phyloP scores from a whole-genome alignment of 2,888 invertebrate genomes.

The Drosophila ezoana region DNA sequence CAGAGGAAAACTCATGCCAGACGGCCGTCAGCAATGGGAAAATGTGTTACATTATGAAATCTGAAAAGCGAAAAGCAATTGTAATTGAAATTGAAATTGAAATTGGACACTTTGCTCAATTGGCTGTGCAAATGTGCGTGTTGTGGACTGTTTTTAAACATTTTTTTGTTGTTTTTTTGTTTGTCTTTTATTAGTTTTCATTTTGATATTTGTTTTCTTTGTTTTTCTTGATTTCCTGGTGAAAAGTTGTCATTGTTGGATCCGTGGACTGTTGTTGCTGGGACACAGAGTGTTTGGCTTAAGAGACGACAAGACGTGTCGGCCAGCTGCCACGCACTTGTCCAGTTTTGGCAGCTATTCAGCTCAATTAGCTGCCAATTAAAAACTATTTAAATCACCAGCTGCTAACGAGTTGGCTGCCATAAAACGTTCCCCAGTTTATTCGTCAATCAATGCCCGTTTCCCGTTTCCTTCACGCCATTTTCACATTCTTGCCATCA shows the following conservation, averaged over 20 bases:
- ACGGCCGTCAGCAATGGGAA: conserved; percentile 17
- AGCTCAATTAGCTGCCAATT: conserved; percentile 69
- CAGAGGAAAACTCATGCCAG: conserved; percentile 18
- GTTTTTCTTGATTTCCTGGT: conserved; percentile 63
- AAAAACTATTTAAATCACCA: conserved; percentile 59
- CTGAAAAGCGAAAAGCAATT: conserved; percentile 9
- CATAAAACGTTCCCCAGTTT: conserved; percentile 3
- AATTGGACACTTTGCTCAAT: conserved; percentile 43
- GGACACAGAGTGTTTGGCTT: background rate
- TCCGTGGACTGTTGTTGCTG: conserved; percentile 12
- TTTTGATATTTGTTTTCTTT: conserved; percentile 11
- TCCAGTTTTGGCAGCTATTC: conserved; percentile 46
- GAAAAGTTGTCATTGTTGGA: conserved; percentile 63
- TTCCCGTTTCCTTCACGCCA: conserved; percentile 39
- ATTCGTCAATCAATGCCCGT: conserved; percentile 7
- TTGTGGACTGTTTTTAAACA: background rate
- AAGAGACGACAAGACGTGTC: conserved; percentile 37
- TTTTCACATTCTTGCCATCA: conserved; percentile 39
- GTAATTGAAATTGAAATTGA: conserved; percentile 23
- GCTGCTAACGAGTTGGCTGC: conserved; percentile 28
- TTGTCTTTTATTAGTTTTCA: conserved; percentile 5
- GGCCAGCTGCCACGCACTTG: conserved; percentile 35
- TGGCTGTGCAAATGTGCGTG: conserved; percentile 39
- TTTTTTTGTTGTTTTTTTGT: background rate
- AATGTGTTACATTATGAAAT: background rate